A percentile compares a stretch with the other conserved stretches of the same genome.
These are phyloP conservation scores for Cheumatopsyche charites DNA, from an alignment of 1,140 invertebrate genomes.

Conservation along the genomic window DNA sequence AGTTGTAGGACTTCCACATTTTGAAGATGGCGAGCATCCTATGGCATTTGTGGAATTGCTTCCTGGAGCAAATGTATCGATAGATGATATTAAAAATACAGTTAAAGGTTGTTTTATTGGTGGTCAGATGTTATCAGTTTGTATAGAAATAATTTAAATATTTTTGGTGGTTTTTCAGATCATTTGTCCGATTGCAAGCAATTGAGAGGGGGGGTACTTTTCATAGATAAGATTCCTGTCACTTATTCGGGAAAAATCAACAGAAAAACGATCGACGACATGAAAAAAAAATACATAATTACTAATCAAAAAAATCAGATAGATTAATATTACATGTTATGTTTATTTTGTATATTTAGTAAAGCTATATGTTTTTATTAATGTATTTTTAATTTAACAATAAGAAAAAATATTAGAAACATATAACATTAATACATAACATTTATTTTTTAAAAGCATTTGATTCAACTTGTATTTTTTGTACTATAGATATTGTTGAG, in stretches of 20 bases:
- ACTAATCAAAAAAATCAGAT: no score
- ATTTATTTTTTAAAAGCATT: no score
- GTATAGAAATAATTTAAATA: constrained; percentile 28
- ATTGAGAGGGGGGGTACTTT: constrained; percentile 33
- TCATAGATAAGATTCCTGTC: constrained; percentile 20
- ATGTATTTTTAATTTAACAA: no score
- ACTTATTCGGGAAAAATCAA: constrained; percentile 34
- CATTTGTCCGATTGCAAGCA: constrained; percentile 33
- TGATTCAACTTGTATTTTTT: no score
- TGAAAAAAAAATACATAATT: background rate
- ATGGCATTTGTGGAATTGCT: constrained; percentile 59
- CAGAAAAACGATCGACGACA: constrained; percentile 20
- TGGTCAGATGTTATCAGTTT: no score
- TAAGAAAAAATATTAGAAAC: no score
- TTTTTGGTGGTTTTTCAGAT: constrained; percentile 33
- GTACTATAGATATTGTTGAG: no score
- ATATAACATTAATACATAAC: no score
- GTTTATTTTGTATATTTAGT: no score
- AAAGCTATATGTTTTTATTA: no score
- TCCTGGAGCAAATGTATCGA: constrained; percentile 50
- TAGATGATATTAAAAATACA: constrained; percentile 53
- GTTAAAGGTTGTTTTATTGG: no score
- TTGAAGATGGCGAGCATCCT: constrained; percentile 64
- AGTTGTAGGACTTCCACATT: constrained; percentile 69
- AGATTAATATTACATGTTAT: no score